Evolutionary conservation across 2,888 invertebrate genomes (phyloP), one percentile per base, ranked within the genome.

Genomic region (Cerceris ruficornis): DNA sequence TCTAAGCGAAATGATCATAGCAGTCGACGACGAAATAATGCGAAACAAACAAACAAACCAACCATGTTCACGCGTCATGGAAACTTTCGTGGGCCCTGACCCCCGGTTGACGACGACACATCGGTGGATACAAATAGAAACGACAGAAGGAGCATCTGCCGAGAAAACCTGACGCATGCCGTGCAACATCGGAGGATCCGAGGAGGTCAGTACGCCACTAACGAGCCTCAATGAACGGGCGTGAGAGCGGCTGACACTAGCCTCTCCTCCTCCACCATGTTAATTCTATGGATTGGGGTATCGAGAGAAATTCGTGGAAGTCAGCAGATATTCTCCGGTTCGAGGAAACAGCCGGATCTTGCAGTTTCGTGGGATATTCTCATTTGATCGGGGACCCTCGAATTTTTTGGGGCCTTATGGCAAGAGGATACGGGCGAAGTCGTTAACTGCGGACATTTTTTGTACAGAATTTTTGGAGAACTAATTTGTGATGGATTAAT

Each of bases 181-280:
- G 41, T 67, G 69, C 75, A 75, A 73, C 4, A 28, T 79, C 68
- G 69, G 59, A 69, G 80, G 75, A 74, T 76, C 80, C 64, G 70
- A 67, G 55, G 80, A 77, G 83, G 82, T 82, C 83, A 77, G 75
- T 73, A 54, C 66, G 73, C 69, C 54, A 65, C 71, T 84, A 84
- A 84, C 77, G 82, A 84, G 81, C 69, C 77, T 81, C 77, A 81
- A 84, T 84, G 78, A 84, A 74, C 82, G 78, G 75, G 81, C 84
- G 82, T 81, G 84, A 82, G 84, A 84, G 74, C 75, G 69, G 15
- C 58, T 72, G 68, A 66, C 58, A 42, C 42, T 80, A 17, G 28
- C 28, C 28, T 28, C 28, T 28, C 28, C 28, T 28, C 65, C 81
- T 69, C 73, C 66, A 55, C 73, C 58, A 70, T 74, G 77, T 69